Base-by-base conservation (phyloP, 1,140 invertebrate genomes). In the Hesperophylax magnus region DNA sequence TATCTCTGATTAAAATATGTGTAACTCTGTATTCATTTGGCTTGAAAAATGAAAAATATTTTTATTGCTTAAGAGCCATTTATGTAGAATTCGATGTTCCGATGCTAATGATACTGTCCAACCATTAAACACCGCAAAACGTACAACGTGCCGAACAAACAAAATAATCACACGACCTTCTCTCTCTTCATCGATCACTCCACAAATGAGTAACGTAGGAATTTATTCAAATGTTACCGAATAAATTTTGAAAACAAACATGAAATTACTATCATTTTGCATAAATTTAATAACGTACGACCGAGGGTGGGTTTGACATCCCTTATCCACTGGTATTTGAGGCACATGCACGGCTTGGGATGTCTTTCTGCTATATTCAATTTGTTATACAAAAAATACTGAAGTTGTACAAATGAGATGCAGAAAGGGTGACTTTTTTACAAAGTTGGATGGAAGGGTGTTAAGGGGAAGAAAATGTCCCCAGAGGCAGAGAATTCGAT, bases 321-420 rank as follows among this genome's bases (percentile, higher is more conserved):
- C 67, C 53, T 31, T 75, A 58, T 58, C 56, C 56, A 47, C 8
- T 18, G 56, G 56, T 58, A 58, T 58, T 24, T 56, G 6, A n/a
- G 39, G 34, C 56, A 58, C 56, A 58, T 11, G 39, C 15, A n/a
- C 2, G 20, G 58, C 20, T 61, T 71, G 17, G 54, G 24, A n/a
- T 2, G 61, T 63, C 61, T 65, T 65, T 65, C 61, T 27, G 53
- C 22, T 58, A 61, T 61, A 61, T 61, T 31, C 53, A 76, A 56
- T 76, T 76, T 58, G 58, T 58, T 18, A 56, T 31, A 58, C 53
- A 56, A 56, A 76, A 69, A 76, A 56, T 60, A 15, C 53, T 31
- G 54, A 58, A 76, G 72, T 58, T 56, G 7, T n/a, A n/a, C n/a
- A 56, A 76, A 58, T 76, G 54, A 56, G 58, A 56, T 76, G 58